Evolutionary conservation across 1,140 invertebrate genomes (phyloP), one percentile per base, ranked within the genome.

Genomic region (Drosophila nebulosa): DNA sequence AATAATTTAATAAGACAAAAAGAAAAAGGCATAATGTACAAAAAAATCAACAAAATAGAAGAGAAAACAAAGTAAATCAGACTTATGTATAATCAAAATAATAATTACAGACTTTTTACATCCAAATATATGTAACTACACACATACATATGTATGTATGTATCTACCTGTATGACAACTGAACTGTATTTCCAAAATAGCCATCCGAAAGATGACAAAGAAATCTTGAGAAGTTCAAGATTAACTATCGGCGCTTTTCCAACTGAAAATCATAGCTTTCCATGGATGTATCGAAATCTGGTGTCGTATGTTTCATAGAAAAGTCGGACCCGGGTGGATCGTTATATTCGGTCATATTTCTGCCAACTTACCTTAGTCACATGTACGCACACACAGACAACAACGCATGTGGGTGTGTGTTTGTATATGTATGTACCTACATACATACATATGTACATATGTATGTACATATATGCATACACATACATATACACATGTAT

Each of bases 1-100:
- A 53, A 59, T 67, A 67, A 67, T 53, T 67, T 51, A 67, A 60
- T 59, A 53, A 66, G 42, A 52, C 46, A 59, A 16, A 65, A 36
- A 32, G 46, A 27, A 58, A 58, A 51, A 58, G 27, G 10, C 42
- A 51, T 57, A 58, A 58, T 50, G 39, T 52, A 42, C 30, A 30
- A 59, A 60, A 67, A 52, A 51, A 39, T 4, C 60, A 64, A 24
- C 10, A 16, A 36, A 22, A 32, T 58, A 46, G 39, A 46, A 46
- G 39, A 46, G 39, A 46, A 46, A 46, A 46, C 39, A 46, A 46
- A 46, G 39, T 46, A 46, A 46, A 46, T 46, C 39, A 46, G 39
- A 46, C 39, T 46, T 46, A 46, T 32, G 30, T 32, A 32, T 46
- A 46, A 46, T 46, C 39, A 46, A 46, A 46, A 46, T 46, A 21